Conservation (phyloP, 2,888 invertebrate species). For the Trissolcus japonicus region DNA sequence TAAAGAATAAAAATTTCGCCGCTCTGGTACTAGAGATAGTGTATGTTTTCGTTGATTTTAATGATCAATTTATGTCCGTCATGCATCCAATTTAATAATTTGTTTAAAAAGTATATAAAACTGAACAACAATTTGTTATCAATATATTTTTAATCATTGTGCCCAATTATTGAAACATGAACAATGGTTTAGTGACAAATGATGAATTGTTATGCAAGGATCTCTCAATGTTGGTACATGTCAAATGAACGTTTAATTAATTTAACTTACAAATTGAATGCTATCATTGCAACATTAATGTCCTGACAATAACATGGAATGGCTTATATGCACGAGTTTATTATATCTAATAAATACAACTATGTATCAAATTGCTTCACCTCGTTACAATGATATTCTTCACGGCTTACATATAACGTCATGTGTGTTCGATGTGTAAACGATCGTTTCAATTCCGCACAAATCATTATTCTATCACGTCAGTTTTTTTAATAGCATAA, state of each 20-base stretch:
- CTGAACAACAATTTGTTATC: no score
- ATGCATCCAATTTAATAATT: no score
- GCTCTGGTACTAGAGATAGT: no score
- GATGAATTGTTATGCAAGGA: constrained; percentile 23
- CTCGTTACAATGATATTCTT: constrained; percentile 26
- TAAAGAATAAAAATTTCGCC: no score
- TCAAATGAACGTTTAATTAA: constrained; percentile 41
- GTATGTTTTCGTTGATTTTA: no score
- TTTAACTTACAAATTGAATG: constrained; percentile 44
- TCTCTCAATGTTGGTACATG: constrained; percentile 9
- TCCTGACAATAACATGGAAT: constrained; percentile 29
- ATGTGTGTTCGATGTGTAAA: neutral
- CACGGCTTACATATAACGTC: neutral
- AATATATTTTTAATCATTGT: no score
- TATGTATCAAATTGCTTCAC: constrained; percentile 11
- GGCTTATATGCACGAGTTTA: constrained; percentile 25
- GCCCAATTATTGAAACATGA: no score
- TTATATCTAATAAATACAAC: constrained; percentile 40
- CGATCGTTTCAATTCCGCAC: neutral
- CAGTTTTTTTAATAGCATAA: no score
- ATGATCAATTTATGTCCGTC: no score
- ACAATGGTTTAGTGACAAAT: neutral
- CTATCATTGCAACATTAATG: constrained; percentile 29
- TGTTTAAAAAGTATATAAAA: no score
- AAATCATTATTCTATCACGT: no score